phyloP scores from a whole-genome alignment of 2,113 vertebrate species.

The Poeciliopsis prolifica region DNA sequence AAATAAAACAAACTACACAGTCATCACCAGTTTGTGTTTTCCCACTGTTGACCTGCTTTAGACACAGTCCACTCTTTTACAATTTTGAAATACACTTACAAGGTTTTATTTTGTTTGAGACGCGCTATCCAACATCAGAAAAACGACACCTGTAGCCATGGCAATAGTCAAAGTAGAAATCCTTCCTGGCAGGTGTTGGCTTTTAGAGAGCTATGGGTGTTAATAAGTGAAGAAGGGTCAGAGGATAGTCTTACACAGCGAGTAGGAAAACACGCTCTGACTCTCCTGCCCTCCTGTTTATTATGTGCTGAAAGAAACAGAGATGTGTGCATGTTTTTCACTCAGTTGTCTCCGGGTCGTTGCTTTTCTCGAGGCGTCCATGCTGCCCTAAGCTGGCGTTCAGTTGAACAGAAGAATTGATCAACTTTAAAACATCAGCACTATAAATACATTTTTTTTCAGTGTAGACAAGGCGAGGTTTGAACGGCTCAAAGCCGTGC shows the following conservation, averaged over 20 bases:
- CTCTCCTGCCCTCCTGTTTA: constrained; percentile 2
- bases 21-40: not conserved
- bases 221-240: constrained; percentile 40
- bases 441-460: constrained; percentile 25
- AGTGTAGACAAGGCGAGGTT: not conserved
- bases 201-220: constrained; percentile 11
- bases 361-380: not conserved
- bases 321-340: constrained; percentile 1
- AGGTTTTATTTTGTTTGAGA: constrained; percentile 2
- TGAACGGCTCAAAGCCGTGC: too few species aligned
- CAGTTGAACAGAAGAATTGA: not conserved
- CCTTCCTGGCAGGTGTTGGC: constrained; percentile 25
- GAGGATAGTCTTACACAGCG: constrained; percentile 20
- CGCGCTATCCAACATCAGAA: not conserved
- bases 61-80: not conserved
- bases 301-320: constrained; percentile 17
- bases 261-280: constrained; percentile 7
- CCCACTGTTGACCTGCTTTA: too few species aligned
- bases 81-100: not conserved
- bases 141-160: constrained; percentile 37
- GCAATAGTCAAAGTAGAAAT: constrained; percentile 29
- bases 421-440: constrained; percentile 14
- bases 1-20: not conserved
- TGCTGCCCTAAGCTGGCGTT: not conserved
- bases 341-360: not conserved